Conservation (phyloP, 2,797 vertebrate genomes). For the Enteromius treurensis region DNA sequence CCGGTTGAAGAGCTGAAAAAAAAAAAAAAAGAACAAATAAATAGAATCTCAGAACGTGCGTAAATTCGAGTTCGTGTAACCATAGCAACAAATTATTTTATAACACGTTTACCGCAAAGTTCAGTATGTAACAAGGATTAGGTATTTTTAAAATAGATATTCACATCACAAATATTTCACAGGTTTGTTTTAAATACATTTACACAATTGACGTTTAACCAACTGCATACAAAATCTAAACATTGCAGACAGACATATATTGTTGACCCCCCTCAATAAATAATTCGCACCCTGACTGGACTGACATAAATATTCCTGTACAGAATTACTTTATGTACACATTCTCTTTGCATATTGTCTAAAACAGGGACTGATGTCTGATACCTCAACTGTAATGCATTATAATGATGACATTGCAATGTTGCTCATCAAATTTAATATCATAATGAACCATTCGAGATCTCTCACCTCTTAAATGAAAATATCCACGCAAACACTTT, state of each 20-base stretch:
- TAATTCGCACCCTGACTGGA: slow-evolving; percentile 34
- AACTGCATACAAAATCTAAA: not conserved
- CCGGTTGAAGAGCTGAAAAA: not conserved
- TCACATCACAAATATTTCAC: not conserved
- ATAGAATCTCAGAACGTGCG: not conserved
- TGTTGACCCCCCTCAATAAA: not conserved
- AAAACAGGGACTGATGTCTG: slow-evolving; percentile 42
- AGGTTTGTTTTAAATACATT: not conserved
- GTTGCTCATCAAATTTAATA: slow-evolving; percentile 45
- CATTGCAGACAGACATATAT: not conserved
- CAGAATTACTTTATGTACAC: slow-evolving; percentile 22
- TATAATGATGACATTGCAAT: slow-evolving; percentile 34
- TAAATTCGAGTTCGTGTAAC: not conserved
- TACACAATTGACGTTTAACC: not conserved
- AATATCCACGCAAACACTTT: slow-evolving; percentile 22
- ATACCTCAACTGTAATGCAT: slow-evolving; percentile 45
- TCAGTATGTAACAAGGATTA: not conserved
- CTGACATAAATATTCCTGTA: slow-evolving; percentile 31
- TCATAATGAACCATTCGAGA: slow-evolving; percentile 39
- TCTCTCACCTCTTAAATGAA: slow-evolving; percentile 5
- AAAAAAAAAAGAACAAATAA: no score
- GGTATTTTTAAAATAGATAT: not conserved
- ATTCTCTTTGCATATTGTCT: slow-evolving; percentile 29
- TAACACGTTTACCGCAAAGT: not conserved
- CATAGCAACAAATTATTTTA: not conserved